Percentiles rank a stretch among this genome's conserved stretches.
These are phyloP conservation scores for Terrapene triunguis DNA, from an alignment of 2,113 vertebrate genomes.

Conservation along the genomic window DNA sequence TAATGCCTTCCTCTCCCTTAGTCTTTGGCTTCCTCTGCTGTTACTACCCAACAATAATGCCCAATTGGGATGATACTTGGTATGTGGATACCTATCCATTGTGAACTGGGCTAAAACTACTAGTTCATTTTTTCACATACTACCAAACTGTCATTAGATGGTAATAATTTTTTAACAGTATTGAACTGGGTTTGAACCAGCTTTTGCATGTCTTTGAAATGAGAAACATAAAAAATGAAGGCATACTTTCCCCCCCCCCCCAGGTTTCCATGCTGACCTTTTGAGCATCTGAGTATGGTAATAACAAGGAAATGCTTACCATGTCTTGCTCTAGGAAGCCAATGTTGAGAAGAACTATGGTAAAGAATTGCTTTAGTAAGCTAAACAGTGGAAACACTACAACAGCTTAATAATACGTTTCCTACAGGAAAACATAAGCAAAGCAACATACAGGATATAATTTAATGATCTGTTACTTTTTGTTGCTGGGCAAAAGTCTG, in stretches of 20 bases:
- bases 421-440: not conserved
- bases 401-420: not conserved
- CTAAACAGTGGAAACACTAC: not conserved
- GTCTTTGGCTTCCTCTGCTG: not conserved
- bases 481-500: not conserved
- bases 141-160: not conserved
- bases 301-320: not conserved
- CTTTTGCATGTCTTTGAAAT: not conserved
- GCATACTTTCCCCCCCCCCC: not conserved
- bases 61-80: not conserved
- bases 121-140: not conserved
- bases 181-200: not conserved
- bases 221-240: not conserved
- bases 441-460: not conserved
- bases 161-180: not conserved
- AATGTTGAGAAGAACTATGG: not conserved
- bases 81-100: not conserved
- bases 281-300: fast-evolving
- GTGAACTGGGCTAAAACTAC: not conserved
- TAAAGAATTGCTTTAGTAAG: not conserved
- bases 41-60: not conserved
- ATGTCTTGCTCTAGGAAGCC: not conserved
- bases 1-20: not conserved
- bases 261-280: not conserved
- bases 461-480: not conserved